phyloP scores from a whole-genome alignment of 1,140 invertebrate species.

The Brachionus rubens region DNA sequence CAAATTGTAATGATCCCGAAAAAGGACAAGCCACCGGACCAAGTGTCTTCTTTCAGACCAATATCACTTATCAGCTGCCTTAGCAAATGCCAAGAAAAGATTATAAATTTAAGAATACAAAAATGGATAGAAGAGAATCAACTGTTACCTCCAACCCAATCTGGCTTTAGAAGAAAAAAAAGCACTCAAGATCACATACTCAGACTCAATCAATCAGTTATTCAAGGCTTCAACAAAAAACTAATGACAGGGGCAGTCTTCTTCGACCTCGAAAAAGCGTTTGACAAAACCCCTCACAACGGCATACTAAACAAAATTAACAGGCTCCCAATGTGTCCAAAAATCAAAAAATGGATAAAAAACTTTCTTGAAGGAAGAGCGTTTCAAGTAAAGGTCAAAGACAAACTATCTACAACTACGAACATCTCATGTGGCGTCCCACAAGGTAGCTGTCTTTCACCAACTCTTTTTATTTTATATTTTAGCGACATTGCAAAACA shows the following conservation, averaged over 20 bases:
- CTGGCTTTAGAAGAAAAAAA: conserved; percentile 52
- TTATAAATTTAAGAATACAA: conserved; percentile 37
- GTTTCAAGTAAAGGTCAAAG: not conserved
- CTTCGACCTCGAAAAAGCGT: conserved; percentile 49
- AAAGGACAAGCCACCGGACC: conserved; percentile 30
- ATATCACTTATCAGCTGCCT: conserved; percentile 43
- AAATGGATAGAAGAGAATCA: conserved; percentile 36
- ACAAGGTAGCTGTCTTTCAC: conserved; percentile 29
- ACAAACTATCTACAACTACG: not conserved
- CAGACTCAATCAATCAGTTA: conserved; percentile 54
- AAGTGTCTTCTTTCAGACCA: conserved; percentile 43
- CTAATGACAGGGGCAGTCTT: not conserved
- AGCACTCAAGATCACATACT: conserved; percentile 55
- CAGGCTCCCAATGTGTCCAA: not conserved
- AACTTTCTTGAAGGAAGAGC: not conserved
- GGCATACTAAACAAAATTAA: conserved; percentile 55
- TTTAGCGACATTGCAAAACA: conserved; percentile 2
- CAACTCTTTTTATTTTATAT: conserved; percentile 21
- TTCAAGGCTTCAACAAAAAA: conserved; percentile 11
- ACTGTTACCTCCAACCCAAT: conserved; percentile 25
- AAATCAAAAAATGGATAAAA: conserved; percentile 10
- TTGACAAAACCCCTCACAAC: conserved; percentile 56
- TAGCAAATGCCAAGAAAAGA: conserved; percentile 44
- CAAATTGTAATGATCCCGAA: conserved; percentile 43
- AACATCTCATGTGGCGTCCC: conserved; percentile 15